phyloP scores from a whole-genome alignment of 2,888 invertebrate species.

The Bhutanitis thaidina region DNA sequence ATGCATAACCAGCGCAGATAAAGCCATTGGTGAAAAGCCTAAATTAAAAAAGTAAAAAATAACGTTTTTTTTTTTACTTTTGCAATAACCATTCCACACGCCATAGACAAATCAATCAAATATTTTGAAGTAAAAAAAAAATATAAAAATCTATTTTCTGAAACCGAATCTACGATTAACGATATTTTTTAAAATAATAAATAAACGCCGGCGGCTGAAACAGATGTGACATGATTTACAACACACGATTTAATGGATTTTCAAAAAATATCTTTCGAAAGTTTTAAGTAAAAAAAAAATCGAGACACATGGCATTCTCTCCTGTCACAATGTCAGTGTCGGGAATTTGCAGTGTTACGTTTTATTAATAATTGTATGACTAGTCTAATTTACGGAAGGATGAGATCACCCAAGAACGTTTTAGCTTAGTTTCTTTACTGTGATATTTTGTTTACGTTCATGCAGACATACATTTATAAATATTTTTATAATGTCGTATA shows the following conservation, averaged over 20 bases:
- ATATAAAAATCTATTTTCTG: neutral
- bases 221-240: conserved; percentile 74
- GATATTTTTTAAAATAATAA: conserved; percentile 42
- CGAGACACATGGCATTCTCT: conserved; percentile 64
- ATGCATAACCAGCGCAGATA: too few species aligned
- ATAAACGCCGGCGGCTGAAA: conserved; percentile 39
- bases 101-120: conserved; percentile 15
- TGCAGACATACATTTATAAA: too few species aligned
- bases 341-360: conserved; percentile 20
- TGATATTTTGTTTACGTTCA: neutral
- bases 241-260: conserved; percentile 70
- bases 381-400: neutral
- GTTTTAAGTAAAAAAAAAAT: conserved; percentile 53
- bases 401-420: neutral
- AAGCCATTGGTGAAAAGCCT: too few species aligned
- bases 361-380: conserved; percentile 12
- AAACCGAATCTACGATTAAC: neutral
- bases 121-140: neutral
- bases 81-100: too few species aligned
- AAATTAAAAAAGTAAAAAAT: too few species aligned
- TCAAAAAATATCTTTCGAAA: conserved; percentile 55
- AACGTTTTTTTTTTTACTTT: too few species aligned
- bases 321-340: conserved; percentile 48
- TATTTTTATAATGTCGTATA: too few species aligned
- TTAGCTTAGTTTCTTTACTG: neutral